These are phyloP conservation scores for Mythimna ferrago DNA, from an alignment of 2,888 invertebrate species.

Conservation along the genomic window DNA sequence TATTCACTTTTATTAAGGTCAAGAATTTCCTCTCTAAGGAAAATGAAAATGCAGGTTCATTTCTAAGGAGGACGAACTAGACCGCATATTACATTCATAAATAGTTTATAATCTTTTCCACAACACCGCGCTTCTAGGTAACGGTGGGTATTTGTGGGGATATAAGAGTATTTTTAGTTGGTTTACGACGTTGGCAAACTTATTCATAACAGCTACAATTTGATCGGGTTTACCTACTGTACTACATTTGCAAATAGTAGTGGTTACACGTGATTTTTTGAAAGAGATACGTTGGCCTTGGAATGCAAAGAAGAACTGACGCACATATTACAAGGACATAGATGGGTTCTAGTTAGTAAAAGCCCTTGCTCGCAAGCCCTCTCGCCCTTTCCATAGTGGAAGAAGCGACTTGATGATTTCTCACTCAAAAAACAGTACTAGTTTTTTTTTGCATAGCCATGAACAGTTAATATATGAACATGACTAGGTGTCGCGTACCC, in stretches of 20 bases:
- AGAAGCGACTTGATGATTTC: no score
- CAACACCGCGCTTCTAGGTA: slow-evolving; percentile 15
- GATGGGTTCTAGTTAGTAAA: no score
- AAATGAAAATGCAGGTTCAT: slow-evolving; percentile 30
- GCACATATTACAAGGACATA: no score
- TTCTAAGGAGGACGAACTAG: slow-evolving; percentile 9
- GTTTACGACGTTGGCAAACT: slow-evolving; percentile 31
- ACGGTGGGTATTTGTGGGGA: slow-evolving; percentile 21
- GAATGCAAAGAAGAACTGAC: no score
- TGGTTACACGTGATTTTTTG: no score
- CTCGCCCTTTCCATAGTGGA: no score
- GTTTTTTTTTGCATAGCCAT: no score
- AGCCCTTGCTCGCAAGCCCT: no score
- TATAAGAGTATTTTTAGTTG: slow-evolving; percentile 28
- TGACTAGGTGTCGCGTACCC: no score
- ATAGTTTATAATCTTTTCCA: slow-evolving; percentile 27
- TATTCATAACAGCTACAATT: background rate
- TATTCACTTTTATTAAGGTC: slow-evolving; percentile 1
- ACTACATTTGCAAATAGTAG: background rate
- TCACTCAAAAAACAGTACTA: no score
- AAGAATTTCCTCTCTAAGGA: background rate
- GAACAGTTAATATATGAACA: no score
- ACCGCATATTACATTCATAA: slow-evolving; percentile 18
- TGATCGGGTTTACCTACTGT: background rate
- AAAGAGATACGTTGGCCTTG: no score